Conservation (phyloP, 2,888 invertebrate genomes). For the Tribolium freemani region DNA sequence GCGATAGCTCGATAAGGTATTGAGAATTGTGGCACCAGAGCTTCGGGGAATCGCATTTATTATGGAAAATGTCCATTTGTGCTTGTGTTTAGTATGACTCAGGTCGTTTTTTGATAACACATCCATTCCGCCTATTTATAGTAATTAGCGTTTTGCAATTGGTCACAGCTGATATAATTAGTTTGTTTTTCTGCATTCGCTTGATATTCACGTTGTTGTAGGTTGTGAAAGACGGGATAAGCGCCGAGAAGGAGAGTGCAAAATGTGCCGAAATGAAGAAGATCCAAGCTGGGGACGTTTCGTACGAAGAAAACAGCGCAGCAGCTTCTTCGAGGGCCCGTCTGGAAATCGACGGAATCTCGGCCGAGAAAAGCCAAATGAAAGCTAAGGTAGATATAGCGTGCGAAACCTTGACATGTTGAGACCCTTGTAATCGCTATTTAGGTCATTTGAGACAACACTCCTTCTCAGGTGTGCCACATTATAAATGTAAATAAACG, state of each 20-base stretch:
- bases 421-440: constrained; percentile 50
- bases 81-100: no score
- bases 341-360: constrained; percentile 87
- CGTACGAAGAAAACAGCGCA: constrained; percentile 84
- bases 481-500: constrained; percentile 58
- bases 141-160: constrained; percentile 20
- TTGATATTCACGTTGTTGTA: constrained; percentile 52
- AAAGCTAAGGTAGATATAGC: constrained; percentile 77
- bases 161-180: constrained; percentile 21
- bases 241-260: constrained; percentile 82
- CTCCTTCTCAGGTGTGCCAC: constrained; percentile 59
- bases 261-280: constrained; percentile 81
- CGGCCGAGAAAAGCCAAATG: constrained; percentile 88
- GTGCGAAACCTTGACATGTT: constrained; percentile 52
- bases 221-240: constrained; percentile 86
- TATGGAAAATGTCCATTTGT: no score
- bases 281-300: constrained; percentile 85
- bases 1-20: no score
- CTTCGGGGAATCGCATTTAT: no score
- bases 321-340: constrained; percentile 84
- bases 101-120: no score
- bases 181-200: constrained; percentile 1
- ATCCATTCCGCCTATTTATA: constrained; percentile 2
- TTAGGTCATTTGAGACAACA: constrained; percentile 56
- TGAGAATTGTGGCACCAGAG: no score